Evolutionary conservation across 2,113 vertebrate species (phyloP), one percentile per base, ranked within the genome.

Genomic region (Microtus oregoni): DNA sequence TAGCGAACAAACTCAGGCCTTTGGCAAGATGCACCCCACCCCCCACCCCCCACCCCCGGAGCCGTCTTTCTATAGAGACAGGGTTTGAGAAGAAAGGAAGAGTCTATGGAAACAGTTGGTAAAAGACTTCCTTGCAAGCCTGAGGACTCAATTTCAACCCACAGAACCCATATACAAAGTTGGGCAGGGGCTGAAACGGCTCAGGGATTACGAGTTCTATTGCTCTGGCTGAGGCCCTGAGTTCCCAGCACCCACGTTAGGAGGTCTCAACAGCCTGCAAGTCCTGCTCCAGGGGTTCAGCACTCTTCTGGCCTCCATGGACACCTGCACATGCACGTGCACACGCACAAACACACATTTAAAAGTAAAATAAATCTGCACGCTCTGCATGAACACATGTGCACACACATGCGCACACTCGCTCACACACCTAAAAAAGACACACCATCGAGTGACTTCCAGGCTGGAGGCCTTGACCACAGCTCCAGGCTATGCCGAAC

Each of bases 391-490:
- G n/a, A 38, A 44, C 38, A 76, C 24, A 58, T 13, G 32, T 2
- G 22, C 55, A 41, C 55, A 41, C 13, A 17, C 24, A n/a, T 8
- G 8, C 55, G 38, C 35, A 14, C 47, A 55, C 47, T 35, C 6
- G 5, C 79, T 38, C 52, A 28, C 78, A 61, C 79, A 58, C 12
- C 0, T 32, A 47, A 67, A 32, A 44, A 68, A 35, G 41, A 32
- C 70, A 44, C 6, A 5, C 9, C 7, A 82, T 20, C 35, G 14
- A 2, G 22, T 3, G 20, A 52, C 19, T 26, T 20, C 28, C 38
- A 26, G 0, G 0, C 0, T 17, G 5, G 67, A 17, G 28, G 4
- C n/a, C 5, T 2, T 3, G 52, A 52, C 0, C 14, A 10, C 58
- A 79, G 61, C 81, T 70, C 28, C 41, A 26, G 0, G 72, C 50